Evolutionary conservation across 2,113 vertebrate species (phyloP).

Genomic region (Cathartes aura): DNA sequence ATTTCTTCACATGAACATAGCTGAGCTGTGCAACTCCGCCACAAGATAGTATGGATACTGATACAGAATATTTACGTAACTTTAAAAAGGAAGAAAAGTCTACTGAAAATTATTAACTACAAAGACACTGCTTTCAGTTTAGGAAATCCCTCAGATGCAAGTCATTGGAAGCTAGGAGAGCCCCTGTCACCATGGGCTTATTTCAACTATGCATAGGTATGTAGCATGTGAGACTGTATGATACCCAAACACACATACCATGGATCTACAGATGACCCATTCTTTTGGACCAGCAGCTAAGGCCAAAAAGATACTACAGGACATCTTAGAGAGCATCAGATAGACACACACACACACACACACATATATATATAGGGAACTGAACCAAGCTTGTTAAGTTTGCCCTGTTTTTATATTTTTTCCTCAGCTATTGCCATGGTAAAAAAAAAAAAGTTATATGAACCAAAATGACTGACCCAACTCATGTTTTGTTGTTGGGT

Average conservation of each 20-base stretch:
- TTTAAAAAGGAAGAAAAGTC: background rate
- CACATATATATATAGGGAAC: background rate
- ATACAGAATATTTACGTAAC: background rate
- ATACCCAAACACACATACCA: rapidly evolving
- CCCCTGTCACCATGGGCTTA: background rate
- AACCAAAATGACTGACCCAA: background rate
- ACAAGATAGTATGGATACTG: rapidly evolving
- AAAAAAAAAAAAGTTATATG: background rate
- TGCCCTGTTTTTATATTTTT: background rate
- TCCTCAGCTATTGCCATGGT: background rate
- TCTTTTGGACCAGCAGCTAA: background rate
- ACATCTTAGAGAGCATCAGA: background rate
- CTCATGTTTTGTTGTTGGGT: rapidly evolving
- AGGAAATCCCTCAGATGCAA: background rate
- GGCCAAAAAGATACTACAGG: background rate
- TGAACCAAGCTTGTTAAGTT: background rate
- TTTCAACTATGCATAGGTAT: background rate
- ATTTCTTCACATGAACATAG: background rate
- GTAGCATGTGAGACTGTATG: rapidly evolving
- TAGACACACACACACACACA: background rate
- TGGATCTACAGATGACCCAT: background rate
- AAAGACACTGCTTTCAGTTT: background rate
- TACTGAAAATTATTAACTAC: background rate
- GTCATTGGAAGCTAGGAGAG: background rate
- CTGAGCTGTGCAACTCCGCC: background rate